Evolutionary conservation across 37 sponge, comb jelly and placozoan species (phyloP), one percentile per base, ranked within the genome.

Genomic region (Hormiphora californensis): DNA sequence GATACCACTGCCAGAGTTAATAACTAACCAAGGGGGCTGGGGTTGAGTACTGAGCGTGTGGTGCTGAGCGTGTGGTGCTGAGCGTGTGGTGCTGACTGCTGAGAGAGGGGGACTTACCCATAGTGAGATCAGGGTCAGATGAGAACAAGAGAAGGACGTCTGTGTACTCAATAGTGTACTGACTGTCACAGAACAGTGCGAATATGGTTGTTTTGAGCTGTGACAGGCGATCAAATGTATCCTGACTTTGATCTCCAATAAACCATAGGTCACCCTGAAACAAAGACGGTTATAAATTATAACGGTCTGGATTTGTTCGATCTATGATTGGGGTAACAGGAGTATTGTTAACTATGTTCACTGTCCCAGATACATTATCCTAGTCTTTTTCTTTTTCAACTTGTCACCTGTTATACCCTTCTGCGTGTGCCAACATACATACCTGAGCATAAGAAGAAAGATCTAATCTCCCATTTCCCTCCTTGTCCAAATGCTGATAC

Each of bases 211-310:
- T 39, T 46, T 41, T 73, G 41, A 73, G 44, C 46, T 73, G 44
- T 4, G 46, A 43, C 43, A 73, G 41, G 21, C 81, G 7, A 46
- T 73, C 81, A 41, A 73, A 73, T 28, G 40, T 27, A 17, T 43
- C 38, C 23, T 43, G 12, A 4, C 3, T 33, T 21, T 40, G 46
- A 4, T 41, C 81, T 5, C 38, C 38, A 73, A 43, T 36, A 28
- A 73, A 73, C 81, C 81, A 73, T 22, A 73, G 81, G 35, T 73
- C 81, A 73, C 81, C 81, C 81, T 73, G 67, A 2, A 59, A 46
- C 8, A 17, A 46, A 46, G 12, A 17, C 12, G 12, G 8, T 46
- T 46, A 17, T 46, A 12, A 46, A 17, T 17, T 12, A 46, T 17
- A 46, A 17, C 8, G 51, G 51, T 8, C 51, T 17, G 12, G 8